phyloP scores from a whole-genome alignment of 2,888 invertebrate genomes.

The Drosophila rubida region DNA sequence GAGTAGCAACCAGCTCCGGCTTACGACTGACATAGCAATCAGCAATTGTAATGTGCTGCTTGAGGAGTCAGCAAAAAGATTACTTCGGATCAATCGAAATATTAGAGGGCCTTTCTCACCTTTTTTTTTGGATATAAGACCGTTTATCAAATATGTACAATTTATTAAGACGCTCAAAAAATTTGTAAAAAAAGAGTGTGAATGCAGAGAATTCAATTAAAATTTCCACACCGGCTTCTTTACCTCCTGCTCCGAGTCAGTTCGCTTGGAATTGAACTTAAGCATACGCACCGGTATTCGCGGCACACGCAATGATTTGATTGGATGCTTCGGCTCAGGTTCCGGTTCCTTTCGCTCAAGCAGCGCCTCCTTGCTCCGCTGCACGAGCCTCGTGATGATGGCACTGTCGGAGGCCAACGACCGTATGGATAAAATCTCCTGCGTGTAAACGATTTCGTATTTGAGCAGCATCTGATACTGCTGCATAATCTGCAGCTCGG shows the following conservation, averaged over 20 bases:
- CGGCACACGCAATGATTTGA: conserved; percentile 34
- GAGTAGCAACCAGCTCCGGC: background rate
- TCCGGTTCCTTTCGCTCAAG: background rate
- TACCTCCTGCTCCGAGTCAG: background rate
- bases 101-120: too few species aligned
- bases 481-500: conserved; percentile 27
- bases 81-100: too few species aligned
- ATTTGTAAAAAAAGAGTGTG: too few species aligned
- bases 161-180: too few species aligned
- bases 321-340: background rate
- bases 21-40: background rate
- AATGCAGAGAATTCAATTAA: background rate
- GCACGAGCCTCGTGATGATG: conserved; percentile 2
- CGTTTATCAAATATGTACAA: too few species aligned
- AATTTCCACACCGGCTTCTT: conserved; percentile 10
- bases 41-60: background rate
- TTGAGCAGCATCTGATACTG: conserved; percentile 42
- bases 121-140: too few species aligned
- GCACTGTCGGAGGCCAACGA: conserved; percentile 2
- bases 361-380: background rate
- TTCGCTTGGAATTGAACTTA: background rate
- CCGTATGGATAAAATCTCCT: conserved; percentile 13
- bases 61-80: background rate
- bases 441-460: conserved; percentile 36
- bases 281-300: conserved; percentile 39